Conservation (phyloP, 2,113 vertebrate genomes). For the Nothobranchius furzeri region DNA sequence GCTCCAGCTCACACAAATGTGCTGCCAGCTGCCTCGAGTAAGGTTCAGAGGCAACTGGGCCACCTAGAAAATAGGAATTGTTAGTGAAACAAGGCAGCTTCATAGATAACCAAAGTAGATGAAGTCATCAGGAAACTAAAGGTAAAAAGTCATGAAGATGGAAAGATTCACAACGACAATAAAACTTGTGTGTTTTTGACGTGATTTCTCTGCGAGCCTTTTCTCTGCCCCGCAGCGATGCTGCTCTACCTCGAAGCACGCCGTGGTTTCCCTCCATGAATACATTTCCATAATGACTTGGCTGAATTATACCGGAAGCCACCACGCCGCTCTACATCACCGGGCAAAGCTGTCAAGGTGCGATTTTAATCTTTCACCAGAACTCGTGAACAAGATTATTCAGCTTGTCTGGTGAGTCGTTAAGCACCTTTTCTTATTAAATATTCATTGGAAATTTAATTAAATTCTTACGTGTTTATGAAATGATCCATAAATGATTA, state of each 20-base stretch:
- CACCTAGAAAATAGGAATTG: conserved; percentile 76
- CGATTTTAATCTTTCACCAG: conserved; percentile 26
- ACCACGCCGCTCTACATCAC: conserved; percentile 12
- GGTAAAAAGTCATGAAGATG: neutral
- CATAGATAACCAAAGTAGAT: neutral
- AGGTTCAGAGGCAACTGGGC: conserved; percentile 89
- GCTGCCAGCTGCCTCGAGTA: conserved; percentile 90
- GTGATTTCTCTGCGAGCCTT: neutral
- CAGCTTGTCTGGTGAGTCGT: conserved; percentile 33
- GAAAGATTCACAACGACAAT: neutral
- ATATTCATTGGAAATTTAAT: conserved; percentile 9
- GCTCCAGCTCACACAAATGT: conserved; percentile 92
- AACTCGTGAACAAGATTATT: conserved; percentile 28
- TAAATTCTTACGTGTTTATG: conserved; percentile 5
- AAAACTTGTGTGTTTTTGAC: neutral
- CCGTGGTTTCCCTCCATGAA: conserved; percentile 29
- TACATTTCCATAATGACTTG: conserved; percentile 55
- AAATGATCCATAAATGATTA: neutral
- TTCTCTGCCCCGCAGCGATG: conserved; percentile 29
- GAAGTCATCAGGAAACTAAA: neutral
- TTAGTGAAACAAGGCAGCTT: neutral
- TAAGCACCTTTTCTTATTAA: conserved; percentile 13
- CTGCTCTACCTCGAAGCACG: conserved; percentile 41
- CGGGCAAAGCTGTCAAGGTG: conserved; percentile 14
- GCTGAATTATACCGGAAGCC: conserved; percentile 29